phyloP scores from a whole-genome alignment of 2,888 invertebrate genomes.

The Melieria crassipennis region DNA sequence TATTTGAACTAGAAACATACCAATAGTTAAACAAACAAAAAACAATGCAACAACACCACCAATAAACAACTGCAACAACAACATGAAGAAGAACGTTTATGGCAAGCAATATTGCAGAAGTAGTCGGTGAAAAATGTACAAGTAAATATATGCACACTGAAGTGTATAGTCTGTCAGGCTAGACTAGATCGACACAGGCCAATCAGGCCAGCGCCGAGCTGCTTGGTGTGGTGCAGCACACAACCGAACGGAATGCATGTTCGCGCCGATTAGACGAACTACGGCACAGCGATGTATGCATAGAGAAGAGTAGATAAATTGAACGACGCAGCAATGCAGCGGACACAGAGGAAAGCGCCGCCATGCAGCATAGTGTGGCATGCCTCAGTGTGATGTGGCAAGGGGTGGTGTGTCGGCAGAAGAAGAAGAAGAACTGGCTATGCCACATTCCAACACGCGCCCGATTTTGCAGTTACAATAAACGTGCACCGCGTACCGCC shows the following conservation, averaged over 20 bases:
- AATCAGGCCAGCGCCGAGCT: no score
- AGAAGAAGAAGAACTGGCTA: constrained; percentile 38
- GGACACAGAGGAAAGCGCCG: not conserved
- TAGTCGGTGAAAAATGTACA: not conserved
- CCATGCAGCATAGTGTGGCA: not conserved
- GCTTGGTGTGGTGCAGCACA: no score
- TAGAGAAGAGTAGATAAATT: no score
- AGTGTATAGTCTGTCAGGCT: no score
- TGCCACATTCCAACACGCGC: constrained; percentile 43
- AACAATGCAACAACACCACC: constrained; percentile 3
- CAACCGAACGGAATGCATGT: no score
- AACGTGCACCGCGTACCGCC: not conserved
- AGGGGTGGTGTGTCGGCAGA: not conserved
- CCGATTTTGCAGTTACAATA: constrained; percentile 35
- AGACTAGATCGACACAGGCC: no score
- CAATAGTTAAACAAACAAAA: constrained; percentile 5
- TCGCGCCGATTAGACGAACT: no score
- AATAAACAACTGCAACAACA: constrained; percentile 25
- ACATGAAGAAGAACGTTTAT: constrained; percentile 3
- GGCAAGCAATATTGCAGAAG: not conserved
- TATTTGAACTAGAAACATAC: constrained; percentile 28
- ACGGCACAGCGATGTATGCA: no score
- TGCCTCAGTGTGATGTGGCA: no score
- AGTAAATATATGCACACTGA: not conserved
- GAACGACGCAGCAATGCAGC: no score